Percentiles rank a stretch among this genome's conserved stretches.
phyloP scores from a whole-genome alignment of 2,113 vertebrate species.

The Nasalis larvatus region DNA sequence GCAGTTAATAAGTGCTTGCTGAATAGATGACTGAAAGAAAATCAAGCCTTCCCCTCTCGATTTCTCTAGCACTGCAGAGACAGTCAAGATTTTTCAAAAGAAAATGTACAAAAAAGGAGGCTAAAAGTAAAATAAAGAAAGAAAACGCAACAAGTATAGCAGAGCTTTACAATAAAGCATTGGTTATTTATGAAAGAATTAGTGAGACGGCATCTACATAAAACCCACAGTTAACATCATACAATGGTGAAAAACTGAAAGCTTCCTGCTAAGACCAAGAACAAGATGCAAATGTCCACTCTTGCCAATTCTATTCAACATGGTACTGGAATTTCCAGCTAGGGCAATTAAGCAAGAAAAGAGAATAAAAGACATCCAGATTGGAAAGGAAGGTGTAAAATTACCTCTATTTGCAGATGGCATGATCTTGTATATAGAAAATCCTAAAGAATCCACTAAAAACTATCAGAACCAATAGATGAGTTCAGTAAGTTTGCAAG shows the following conservation, averaged over 20 bases:
- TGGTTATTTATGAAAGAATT: background rate
- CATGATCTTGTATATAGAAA: background rate
- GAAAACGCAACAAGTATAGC: background rate
- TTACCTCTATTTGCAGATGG: background rate
- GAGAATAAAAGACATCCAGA: background rate
- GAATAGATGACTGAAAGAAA: constrained; percentile 21
- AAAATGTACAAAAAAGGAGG: constrained; percentile 6
- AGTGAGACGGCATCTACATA: background rate
- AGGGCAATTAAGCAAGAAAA: constrained; percentile 23
- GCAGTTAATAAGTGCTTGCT: background rate
- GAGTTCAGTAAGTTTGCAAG: background rate
- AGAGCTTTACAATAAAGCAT: background rate
- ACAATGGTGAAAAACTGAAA: background rate
- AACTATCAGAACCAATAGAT: background rate
- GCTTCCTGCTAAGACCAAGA: background rate
- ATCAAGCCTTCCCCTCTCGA: background rate
- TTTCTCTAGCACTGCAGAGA: background rate
- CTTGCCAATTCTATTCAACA: background rate
- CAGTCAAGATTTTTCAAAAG: background rate
- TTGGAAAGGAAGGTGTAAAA: constrained; percentile 31
- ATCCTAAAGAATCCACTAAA: constrained; percentile 15
- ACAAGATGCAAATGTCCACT: background rate
- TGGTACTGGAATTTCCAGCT: background rate
- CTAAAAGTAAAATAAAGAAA: constrained; percentile 41
- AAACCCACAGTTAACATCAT: constrained; percentile 9